A percentile compares a stretch with the other conserved stretches of the same genome.
Evolutionary conservation across 2,888 invertebrate genomes (phyloP).

Genomic region (Achlya flavicornis): DNA sequence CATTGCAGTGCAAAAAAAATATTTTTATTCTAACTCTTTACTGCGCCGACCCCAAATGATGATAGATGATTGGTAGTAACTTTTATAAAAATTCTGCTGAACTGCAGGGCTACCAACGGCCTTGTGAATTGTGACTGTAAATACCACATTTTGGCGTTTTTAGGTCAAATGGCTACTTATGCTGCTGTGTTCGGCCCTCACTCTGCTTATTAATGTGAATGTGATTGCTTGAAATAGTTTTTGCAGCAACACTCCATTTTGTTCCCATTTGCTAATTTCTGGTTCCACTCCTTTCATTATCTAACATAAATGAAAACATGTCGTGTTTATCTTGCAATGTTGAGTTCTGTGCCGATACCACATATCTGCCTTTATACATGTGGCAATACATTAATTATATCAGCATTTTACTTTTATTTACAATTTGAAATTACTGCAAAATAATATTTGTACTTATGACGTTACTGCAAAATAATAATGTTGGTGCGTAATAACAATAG

Average conservation of each 20-base stretch:
- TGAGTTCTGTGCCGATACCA: background rate
- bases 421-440: background rate
- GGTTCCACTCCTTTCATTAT: slow-evolving; percentile 37
- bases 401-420: slow-evolving; percentile 29
- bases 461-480: background rate
- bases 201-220: slow-evolving; percentile 7
- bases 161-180: slow-evolving; percentile 20
- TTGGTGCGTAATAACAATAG: background rate
- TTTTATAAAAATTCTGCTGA: background rate
- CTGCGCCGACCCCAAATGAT: no score
- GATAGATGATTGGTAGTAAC: no score
- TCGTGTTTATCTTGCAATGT: no score
- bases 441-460: background rate
- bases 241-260: slow-evolving; percentile 50
- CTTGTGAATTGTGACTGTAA: slow-evolving; percentile 16
- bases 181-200: background rate
- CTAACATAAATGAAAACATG: no score
- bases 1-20: no score
- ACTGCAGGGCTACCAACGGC: background rate
- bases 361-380: no score
- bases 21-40: no score
- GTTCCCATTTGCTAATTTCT: slow-evolving; percentile 67
- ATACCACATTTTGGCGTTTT: slow-evolving; percentile 19
- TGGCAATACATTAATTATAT: slow-evolving; percentile 21
- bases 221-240: slow-evolving; percentile 32